Percentiles rank a stretch among this genome's conserved stretches.
Conservation (phyloP, 2,113 vertebrate genomes). For the Engystomops pustulosus region DNA sequence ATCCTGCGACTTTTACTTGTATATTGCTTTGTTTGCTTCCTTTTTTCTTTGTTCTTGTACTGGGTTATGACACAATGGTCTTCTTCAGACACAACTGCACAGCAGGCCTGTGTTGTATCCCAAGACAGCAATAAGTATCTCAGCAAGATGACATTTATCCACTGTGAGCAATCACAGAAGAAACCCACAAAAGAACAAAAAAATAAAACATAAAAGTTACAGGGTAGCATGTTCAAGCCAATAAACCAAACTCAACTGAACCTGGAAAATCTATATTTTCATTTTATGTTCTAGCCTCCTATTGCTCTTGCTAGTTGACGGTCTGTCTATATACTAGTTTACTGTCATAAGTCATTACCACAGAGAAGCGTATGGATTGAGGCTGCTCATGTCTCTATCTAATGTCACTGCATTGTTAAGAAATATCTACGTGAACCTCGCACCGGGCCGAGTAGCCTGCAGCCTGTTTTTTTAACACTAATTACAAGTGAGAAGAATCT, state of each 20-base stretch:
- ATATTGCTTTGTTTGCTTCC: not conserved
- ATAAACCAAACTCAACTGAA: not conserved
- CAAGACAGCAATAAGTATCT: not conserved
- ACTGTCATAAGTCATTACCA: not conserved
- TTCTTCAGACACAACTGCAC: slow-evolving; percentile 6
- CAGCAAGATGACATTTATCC: slow-evolving; percentile 11
- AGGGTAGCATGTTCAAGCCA: not conserved
- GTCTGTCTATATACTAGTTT: not conserved
- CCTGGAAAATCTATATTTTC: slow-evolving; percentile 8
- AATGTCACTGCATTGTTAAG: not conserved
- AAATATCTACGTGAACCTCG: not conserved
- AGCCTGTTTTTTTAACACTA: not conserved
- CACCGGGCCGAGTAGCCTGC: not conserved
- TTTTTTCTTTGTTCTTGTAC: not conserved
- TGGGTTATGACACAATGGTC: slow-evolving; percentile 6
- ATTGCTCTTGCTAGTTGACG: slow-evolving; percentile 3
- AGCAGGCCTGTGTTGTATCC: slow-evolving; percentile 24
- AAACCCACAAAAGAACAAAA: slow-evolving; percentile 9
- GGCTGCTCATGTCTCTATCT: not conserved
- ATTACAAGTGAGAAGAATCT: too few relatives aligned
- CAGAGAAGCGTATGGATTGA: not conserved
- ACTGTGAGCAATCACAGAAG: slow-evolving; percentile 19
- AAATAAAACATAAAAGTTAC: not conserved
- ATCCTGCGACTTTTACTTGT: not conserved
- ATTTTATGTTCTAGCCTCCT: not conserved